Conservation (phyloP, 2,797 vertebrate genomes). For the Tolypeutes matacus region DNA sequence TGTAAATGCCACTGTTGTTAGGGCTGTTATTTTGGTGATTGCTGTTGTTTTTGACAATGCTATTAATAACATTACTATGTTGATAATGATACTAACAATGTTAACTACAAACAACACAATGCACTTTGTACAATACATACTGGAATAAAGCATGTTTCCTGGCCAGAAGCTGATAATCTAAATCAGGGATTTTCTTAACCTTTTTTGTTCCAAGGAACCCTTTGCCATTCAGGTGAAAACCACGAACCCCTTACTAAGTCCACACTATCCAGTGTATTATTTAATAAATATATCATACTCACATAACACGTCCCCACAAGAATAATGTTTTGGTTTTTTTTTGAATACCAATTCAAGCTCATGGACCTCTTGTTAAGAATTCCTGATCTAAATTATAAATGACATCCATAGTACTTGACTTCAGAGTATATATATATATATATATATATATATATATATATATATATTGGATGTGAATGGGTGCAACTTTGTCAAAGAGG, state of each 20-base stretch:
- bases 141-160: conserved; percentile 50
- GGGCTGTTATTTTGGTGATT: conserved; percentile 78
- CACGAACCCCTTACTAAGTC: too few species aligned
- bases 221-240: too few species aligned
- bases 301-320: too few species aligned
- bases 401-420: conserved; percentile 46
- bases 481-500: conserved; percentile 57
- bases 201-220: too few species aligned
- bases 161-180: conserved; percentile 35
- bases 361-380: too few species aligned
- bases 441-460: conserved; percentile 2
- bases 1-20: conserved; percentile 81
- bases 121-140: conserved; percentile 1
- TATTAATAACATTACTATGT: conserved; percentile 83
- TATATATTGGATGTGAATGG: conserved; percentile 38
- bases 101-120: conserved; percentile 74
- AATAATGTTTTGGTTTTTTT: too few species aligned
- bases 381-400: conserved; percentile 32
- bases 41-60: conserved; percentile 82
- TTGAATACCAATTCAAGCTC: too few species aligned
- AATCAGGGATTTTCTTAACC: background rate
- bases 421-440: conserved; percentile 18
- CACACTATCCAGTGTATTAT: too few species aligned
- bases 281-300: too few species aligned
- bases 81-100: conserved; percentile 80